These are phyloP conservation scores for Leucopsar rothschildi DNA, from an alignment of 2,113 vertebrate species.

Conservation along the genomic window DNA sequence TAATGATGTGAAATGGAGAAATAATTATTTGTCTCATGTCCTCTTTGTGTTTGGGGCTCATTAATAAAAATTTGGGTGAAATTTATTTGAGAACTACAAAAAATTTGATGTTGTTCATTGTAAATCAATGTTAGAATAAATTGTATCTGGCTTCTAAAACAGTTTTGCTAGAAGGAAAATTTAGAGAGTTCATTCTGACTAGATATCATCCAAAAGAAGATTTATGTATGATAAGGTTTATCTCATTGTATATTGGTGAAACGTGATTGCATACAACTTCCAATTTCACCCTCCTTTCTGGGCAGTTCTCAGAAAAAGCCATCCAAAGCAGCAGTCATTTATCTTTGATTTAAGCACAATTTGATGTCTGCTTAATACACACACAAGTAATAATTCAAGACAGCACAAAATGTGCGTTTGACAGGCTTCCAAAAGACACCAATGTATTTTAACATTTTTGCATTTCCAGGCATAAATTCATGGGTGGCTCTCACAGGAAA, in stretches of 20 bases:
- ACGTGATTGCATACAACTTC: background rate
- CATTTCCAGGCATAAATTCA: conserved; percentile 17
- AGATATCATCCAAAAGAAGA: background rate
- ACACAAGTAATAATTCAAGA: conserved; percentile 19
- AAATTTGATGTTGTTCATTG: background rate
- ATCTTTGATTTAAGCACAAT: conserved; percentile 37
- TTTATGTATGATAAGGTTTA: background rate
- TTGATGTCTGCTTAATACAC: conserved; percentile 36
- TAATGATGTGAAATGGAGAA: background rate
- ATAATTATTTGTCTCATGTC: background rate
- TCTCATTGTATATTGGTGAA: background rate
- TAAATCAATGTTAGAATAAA: background rate
- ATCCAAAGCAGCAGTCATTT: background rate
- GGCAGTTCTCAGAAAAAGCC: conserved; percentile 4
- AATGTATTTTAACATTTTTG: background rate
- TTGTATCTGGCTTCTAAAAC: background rate
- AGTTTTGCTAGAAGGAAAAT: background rate
- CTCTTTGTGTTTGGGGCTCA: background rate
- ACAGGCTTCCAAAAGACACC: conserved; percentile 20
- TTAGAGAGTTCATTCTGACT: background rate
- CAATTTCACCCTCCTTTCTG: background rate
- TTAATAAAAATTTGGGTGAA: background rate
- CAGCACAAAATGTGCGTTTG: background rate
- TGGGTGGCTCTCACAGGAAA: background rate
- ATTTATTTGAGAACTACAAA: background rate